Conservation (phyloP, 2,113 vertebrate genomes). For the Galbula dea region DNA sequence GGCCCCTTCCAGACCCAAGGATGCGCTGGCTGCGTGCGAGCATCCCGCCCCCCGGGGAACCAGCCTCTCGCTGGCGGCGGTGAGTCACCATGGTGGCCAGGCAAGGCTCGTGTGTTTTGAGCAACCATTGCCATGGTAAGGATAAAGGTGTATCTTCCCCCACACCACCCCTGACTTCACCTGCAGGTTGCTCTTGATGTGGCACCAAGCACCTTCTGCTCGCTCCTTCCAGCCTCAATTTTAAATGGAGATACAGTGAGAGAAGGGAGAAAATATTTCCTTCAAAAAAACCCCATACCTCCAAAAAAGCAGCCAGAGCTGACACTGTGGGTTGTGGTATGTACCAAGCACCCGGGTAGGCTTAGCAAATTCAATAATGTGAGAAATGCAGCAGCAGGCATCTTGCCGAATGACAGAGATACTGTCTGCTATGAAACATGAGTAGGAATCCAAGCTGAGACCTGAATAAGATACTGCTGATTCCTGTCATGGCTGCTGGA, state of each 20-base stretch:
- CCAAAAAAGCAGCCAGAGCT: background rate
- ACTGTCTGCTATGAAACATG: background rate
- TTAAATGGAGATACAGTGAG: background rate
- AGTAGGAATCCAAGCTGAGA: background rate
- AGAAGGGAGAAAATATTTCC: background rate
- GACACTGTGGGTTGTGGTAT: background rate
- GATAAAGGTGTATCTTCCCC: background rate
- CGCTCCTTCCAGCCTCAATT: background rate
- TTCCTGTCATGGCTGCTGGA: background rate
- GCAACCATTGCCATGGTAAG: background rate
- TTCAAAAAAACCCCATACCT: background rate
- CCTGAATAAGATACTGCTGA: background rate
- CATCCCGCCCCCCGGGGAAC: slow-evolving; percentile 3
- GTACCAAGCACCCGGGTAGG: background rate
- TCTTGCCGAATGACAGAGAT: background rate
- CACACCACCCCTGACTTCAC: background rate
- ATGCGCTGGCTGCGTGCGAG: background rate
- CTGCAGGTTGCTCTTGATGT: background rate
- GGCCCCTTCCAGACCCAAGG: slow-evolving; percentile 13
- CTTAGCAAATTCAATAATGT: background rate
- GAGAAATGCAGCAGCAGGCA: background rate
- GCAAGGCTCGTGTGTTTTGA: background rate
- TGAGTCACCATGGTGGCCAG: background rate
- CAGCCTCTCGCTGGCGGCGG: background rate
- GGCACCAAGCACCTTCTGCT: background rate